These are phyloP conservation scores for Nestor notabilis DNA, from an alignment of 2,113 vertebrate genomes.

Conservation along the genomic window DNA sequence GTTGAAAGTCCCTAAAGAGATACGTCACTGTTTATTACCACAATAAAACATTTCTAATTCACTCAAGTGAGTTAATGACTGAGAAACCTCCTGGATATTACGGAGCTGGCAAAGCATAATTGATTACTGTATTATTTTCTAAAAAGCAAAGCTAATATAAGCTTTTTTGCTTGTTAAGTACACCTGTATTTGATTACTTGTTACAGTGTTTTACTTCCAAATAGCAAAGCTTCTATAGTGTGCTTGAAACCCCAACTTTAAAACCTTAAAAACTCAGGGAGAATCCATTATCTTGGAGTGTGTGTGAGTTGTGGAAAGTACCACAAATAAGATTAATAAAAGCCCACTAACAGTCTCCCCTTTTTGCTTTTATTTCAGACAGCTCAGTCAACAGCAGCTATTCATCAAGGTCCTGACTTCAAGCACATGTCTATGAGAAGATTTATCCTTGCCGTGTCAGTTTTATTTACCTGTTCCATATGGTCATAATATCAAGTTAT, in stretches of 20 bases:
- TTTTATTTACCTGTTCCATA: not conserved
- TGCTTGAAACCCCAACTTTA: not conserved
- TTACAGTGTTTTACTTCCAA: not conserved
- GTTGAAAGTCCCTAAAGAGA: slow-evolving; percentile 41
- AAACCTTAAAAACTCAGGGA: not conserved
- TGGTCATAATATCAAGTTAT: not conserved
- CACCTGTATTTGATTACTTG: not conserved
- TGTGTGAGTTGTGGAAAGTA: not conserved
- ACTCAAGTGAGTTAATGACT: slow-evolving; percentile 53
- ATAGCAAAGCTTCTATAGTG: not conserved
- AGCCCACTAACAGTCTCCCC: not conserved
- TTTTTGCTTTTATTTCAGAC: not conserved
- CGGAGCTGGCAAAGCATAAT: slow-evolving; percentile 11
- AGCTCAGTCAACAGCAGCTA: not conserved
- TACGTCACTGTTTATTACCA: slow-evolving; percentile 38
- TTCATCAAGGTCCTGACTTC: not conserved
- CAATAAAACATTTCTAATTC: slow-evolving; percentile 49
- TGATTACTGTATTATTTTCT: not conserved
- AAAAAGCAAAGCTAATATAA: not conserved
- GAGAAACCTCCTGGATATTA: slow-evolving; percentile 20
- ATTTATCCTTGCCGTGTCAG: not conserved
- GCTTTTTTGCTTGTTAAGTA: not conserved
- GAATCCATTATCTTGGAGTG: not conserved
- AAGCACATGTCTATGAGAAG: not conserved
- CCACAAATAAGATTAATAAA: not conserved